These are phyloP conservation scores for Pachycephala philippinensis DNA, from an alignment of 2,113 vertebrate species.

Conservation along the genomic window DNA sequence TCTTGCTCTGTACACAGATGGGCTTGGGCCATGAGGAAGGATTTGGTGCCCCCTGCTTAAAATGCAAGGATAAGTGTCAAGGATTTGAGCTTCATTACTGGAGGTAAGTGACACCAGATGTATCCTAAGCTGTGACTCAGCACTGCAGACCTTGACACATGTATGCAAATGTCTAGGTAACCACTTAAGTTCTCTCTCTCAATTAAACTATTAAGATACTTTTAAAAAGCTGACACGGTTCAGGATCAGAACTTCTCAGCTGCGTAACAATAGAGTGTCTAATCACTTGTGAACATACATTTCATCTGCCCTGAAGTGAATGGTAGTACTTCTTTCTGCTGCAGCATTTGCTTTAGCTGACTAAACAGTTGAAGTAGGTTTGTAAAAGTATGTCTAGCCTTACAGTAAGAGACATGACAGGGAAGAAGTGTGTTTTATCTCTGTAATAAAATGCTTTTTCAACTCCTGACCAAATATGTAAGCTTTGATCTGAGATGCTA, in stretches of 20 bases:
- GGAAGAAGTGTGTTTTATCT: not conserved
- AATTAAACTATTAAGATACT: not conserved
- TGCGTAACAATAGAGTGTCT: not conserved
- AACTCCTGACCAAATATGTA: not conserved
- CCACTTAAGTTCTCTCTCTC: not conserved
- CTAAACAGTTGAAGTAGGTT: not conserved
- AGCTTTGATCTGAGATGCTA: not conserved
- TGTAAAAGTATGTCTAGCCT: not conserved
- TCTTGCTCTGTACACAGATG: constrained; percentile 77
- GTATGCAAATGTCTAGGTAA: not conserved
- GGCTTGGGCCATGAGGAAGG: constrained; percentile 95
- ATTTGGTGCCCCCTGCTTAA: constrained; percentile 91
- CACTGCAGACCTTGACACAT: not conserved
- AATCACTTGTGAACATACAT: not conserved
- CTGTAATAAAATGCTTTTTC: not conserved
- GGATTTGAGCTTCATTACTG: constrained; percentile 98
- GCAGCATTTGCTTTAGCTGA: not conserved
- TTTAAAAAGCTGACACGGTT: not conserved
- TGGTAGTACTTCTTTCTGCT: not conserved
- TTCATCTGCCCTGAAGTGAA: not conserved
- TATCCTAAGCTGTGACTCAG: not conserved
- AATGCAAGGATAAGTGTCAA: constrained; percentile 96
- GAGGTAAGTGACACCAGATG: constrained; percentile 80
- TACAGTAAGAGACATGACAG: not conserved
- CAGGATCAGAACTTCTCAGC: not conserved